phyloP scores from a whole-genome alignment of 1,140 invertebrate species.

The Nylanderia fulva region DNA sequence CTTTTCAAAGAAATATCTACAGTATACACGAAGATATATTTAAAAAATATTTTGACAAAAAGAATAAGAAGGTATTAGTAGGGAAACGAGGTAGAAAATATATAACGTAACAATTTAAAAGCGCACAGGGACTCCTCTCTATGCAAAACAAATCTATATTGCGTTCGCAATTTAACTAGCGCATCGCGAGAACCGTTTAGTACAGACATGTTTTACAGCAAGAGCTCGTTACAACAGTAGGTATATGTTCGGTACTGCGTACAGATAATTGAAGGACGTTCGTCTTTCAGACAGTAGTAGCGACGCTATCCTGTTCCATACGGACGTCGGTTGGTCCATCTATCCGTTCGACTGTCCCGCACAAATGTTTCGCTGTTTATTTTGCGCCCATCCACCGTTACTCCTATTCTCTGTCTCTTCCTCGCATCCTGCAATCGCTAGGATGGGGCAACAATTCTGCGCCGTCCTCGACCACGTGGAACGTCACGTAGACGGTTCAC shows the following conservation, averaged over 20 bases:
- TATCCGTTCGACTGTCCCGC: constrained; percentile 30
- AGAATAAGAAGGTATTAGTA: neutral
- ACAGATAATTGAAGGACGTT: constrained; percentile 74
- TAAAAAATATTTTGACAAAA: neutral
- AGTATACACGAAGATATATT: neutral
- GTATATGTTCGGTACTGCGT: constrained; percentile 39
- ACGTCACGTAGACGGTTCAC: constrained; percentile 59
- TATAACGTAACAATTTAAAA: neutral
- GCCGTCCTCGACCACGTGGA: constrained; percentile 41
- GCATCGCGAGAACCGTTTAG: constrained; percentile 53
- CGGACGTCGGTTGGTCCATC: constrained; percentile 42
- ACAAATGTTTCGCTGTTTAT: constrained; percentile 50
- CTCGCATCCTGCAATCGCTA: neutral
- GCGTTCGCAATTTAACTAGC: constrained; percentile 34
- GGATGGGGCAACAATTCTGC: constrained; percentile 49
- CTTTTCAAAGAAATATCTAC: neutral
- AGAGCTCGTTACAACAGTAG: constrained; percentile 48
- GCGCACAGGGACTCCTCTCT: neutral
- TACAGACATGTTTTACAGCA: constrained; percentile 56
- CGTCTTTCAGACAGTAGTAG: constrained; percentile 68
- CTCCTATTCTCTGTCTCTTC: neutral
- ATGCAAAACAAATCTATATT: neutral
- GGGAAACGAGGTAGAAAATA: neutral
- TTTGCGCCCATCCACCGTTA: constrained; percentile 43
- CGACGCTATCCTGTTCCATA: constrained; percentile 49